phyloP scores from a whole-genome alignment of 2,888 invertebrate genomes.

The Busseola fusca region DNA sequence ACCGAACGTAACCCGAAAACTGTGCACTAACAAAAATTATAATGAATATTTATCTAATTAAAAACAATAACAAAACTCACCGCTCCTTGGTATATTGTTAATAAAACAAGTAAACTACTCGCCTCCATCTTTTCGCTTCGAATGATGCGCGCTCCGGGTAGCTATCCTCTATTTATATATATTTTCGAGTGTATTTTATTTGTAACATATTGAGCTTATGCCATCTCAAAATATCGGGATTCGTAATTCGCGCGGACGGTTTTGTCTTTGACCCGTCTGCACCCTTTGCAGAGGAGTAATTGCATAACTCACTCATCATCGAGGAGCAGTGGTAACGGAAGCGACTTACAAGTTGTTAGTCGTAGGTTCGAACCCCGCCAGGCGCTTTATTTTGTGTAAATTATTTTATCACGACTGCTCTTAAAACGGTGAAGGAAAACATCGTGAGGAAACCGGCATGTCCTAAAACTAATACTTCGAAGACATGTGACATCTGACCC shows the following conservation, averaged over 20 bases:
- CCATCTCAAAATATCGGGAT: constrained; percentile 6
- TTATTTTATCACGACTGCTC: too few species aligned
- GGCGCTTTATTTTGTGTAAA: too few species aligned
- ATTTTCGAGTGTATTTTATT: constrained; percentile 2
- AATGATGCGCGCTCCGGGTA: constrained; percentile 6
- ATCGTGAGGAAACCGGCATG: too few species aligned
- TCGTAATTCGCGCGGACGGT: background rate
- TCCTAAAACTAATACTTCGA: too few species aligned
- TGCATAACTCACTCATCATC: too few species aligned
- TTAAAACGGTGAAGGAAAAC: too few species aligned
- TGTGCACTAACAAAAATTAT: background rate
- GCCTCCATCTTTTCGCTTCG: constrained; percentile 1
- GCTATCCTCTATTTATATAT: constrained; percentile 1
- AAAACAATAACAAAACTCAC: constrained; percentile 36
- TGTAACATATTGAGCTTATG: constrained; percentile 30
- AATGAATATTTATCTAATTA: background rate
- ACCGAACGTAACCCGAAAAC: background rate
- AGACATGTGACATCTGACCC: too few species aligned
- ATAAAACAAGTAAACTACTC: constrained; percentile 8
- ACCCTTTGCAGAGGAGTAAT: too few species aligned
- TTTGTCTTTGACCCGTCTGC: background rate
- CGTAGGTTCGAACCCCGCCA: too few species aligned
- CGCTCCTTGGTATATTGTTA: constrained; percentile 22
- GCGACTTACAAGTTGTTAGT: too few species aligned
- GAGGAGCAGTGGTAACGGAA: too few species aligned